A percentile compares a stretch with the other conserved stretches of the same genome.
These are phyloP conservation scores for Spilarctia lutea DNA, from an alignment of 2,888 invertebrate genomes.

Conservation along the genomic window DNA sequence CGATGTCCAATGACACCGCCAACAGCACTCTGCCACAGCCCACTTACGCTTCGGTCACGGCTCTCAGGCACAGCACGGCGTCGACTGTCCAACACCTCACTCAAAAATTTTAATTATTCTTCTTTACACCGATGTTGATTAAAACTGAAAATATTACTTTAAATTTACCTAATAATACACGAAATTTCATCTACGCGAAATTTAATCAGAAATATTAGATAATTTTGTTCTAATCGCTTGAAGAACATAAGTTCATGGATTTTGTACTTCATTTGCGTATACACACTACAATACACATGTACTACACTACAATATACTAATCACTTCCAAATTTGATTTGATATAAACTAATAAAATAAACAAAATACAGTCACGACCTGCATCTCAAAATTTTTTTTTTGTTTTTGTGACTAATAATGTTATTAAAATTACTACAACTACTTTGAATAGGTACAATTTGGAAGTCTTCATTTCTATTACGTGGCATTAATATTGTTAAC, in stretches of 20 bases:
- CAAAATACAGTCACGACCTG: neutral
- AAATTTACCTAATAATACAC: neutral
- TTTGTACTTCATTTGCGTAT: neutral
- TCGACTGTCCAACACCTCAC: no score
- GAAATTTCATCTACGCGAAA: neutral
- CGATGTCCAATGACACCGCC: no score
- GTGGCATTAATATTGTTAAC: neutral
- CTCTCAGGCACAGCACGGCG: no score
- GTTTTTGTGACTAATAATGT: neutral
- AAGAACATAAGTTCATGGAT: neutral
- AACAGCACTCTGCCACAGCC: no score
- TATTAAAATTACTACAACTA: neutral
- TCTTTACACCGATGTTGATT: neutral
- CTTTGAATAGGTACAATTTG: neutral
- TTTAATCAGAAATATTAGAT: neutral
- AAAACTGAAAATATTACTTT: neutral
- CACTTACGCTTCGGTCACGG: no score
- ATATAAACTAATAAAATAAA: neutral
- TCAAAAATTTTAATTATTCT: neutral
- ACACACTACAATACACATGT: neutral
- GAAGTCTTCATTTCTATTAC: neutral
- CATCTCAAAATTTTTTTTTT: neutral
- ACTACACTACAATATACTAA: no score
- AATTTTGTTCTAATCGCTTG: constrained; percentile 9
- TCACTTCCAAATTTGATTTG: neutral